Base-by-base conservation (phyloP, 2,888 invertebrate genomes). In the Corythucha ciliata region DNA sequence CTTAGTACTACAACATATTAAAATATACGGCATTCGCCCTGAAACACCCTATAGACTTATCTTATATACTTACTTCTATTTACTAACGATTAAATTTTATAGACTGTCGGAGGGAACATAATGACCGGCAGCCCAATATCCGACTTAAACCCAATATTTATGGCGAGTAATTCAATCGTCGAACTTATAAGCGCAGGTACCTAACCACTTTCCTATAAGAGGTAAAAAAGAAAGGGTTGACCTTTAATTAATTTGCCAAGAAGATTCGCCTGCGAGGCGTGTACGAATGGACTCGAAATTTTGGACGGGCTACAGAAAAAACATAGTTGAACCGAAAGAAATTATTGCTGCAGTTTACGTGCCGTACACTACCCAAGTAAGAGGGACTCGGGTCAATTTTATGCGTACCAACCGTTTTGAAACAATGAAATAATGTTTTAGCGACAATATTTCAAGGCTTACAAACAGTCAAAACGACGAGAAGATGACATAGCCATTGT, bases 401-500 rank as follows among this genome's bases (percentile, higher is more conserved):
- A 41, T 1, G 12, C 16, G 18, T 37, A 36, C 8, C 14, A 36
- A 36, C 14, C 22, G 8, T 44, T 44, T 24, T 14, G 12, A 5
- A 14, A 25, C 4, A 33, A 14, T 4, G n/a, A 14, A 18, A 16
- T 29, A 32, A 14, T 24, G 55, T 58, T 41, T 57, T 54, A 71
- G 63, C 72, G 76, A 62, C 83, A 89, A 70, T 83, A 78, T 69
- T 81, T 89, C 63, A 77, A 80, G 62, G 85, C 85, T 1, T 91
- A 84, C 65, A 96, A 96, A 67, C 94, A 94, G 74, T 84, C 94
- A 0, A 81, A 84, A 63, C 72, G 96, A 55, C 75, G 87, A 50
- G 94, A 96, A 62, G 94, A 96, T 66, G 96, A 96, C 66, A 94
- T 96, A 59, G 89, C 94, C 2, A 92, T 96, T 60, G 94, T 94